Base-by-base conservation (phyloP, 2,797 vertebrate genomes). In the Myripristis jacobus region DNA sequence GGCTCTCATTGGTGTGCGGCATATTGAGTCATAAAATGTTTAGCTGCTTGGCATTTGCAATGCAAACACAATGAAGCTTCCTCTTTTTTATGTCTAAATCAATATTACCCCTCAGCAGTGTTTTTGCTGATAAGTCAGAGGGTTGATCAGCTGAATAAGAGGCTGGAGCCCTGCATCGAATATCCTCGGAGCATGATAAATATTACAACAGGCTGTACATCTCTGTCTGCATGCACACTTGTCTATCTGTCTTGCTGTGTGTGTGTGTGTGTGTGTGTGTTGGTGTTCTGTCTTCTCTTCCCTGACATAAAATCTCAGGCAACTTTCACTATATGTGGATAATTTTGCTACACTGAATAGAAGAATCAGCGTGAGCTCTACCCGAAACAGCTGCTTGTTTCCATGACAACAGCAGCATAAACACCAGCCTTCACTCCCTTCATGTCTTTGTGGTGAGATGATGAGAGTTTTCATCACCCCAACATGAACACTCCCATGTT, bases 21-120 rank as follows among this genome's bases (percentile, higher is more conserved):
- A 76, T 63, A 86, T 75, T 15, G 77, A 80, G 68, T 80, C 73
- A 64, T 87, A 81, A 87, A 91, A 87, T 43, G 60, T 75, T 64
- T 38, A 63, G 47, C 22, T 43, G 69, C 66, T 24, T 38, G 60
- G 57, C 75, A 84, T 86, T 79, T 86, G 83, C 82, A 83, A 83
- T 87, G 70, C 80, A 87, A 87, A 88, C 73, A 73, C 79, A 83
- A 63, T 58, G 70, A 85, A 41, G 79, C 76, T 51, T 75, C 70
- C 36, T 50, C 19, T 57, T 12, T 55, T 87, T 86, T 71, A 84
- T 72, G 66, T 69, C 44, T 53, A 64, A 82, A 87, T 89, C 87
- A 78, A 86, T 88, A 87, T 79, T 69, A 75, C 50, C 66, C 71
- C 66, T 83, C 60, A 55, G 73, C 58, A 3, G 66, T 29, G 21